Conservation (phyloP, 1,140 invertebrate genomes). For the Homalodisca vitripennis region DNA sequence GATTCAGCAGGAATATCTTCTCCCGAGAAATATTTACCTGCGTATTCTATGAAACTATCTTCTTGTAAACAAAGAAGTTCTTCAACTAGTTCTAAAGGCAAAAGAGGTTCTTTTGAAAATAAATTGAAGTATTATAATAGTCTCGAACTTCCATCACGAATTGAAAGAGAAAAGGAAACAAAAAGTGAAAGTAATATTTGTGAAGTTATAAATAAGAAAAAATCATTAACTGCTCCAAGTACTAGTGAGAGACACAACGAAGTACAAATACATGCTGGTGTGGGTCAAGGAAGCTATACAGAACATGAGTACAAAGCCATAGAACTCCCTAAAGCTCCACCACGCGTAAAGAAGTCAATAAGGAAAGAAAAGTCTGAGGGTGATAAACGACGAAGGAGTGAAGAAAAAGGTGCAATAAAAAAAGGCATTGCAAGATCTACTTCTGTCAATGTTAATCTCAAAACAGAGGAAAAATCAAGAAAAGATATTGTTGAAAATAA, state of each 20-base stretch:
- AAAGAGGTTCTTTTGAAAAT: background rate
- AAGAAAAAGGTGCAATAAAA: background rate
- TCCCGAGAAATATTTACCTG: no score
- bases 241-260: background rate
- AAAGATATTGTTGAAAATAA: background rate
- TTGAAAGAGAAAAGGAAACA: constrained; percentile 1
- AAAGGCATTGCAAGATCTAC: constrained; percentile 13
- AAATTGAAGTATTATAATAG: constrained; percentile 12
- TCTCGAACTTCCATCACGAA: constrained; percentile 2
- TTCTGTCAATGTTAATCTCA: no score
- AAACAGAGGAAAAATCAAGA: background rate
- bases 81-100: constrained; percentile 1
- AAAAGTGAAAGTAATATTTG: background rate
- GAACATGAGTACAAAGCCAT: background rate
- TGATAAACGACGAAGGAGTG: background rate
- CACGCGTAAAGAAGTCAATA: constrained; percentile 1
- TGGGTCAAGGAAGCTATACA: background rate
- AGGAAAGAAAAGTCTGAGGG: constrained; percentile 29
- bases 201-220: background rate
- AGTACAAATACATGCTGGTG: background rate
- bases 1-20: no score
- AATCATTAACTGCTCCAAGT: background rate
- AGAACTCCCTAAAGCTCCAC: constrained; percentile 11
- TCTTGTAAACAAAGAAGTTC: constrained; percentile 4
- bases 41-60: background rate